Base-by-base conservation (phyloP, 2,888 invertebrate species). In the Platycheirus albimanus region DNA sequence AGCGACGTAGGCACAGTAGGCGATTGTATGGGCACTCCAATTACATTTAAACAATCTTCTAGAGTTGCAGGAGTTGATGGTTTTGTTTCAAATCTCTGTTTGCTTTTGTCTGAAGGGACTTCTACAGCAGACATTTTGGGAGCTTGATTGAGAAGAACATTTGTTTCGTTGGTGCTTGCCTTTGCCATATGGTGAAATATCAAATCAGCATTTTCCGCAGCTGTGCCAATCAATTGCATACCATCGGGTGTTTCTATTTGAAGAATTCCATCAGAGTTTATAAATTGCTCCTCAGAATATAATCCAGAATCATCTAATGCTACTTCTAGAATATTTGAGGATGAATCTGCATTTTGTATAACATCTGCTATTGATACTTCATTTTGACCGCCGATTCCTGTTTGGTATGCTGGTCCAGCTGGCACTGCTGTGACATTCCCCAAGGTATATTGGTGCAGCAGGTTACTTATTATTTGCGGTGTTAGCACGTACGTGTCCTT, bases 91-190 rank as follows among this genome's bases (percentile, higher is more conserved):
- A 71, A 66, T 19, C 76, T 80, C 2, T 64, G 30, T 47, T 80
- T 69, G 52, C 76, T 86, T 24, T 81, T 90, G 81, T 91, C 94
- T 38, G 92, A 92, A 4, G 95, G 95, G 20, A 94, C 93, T 89
- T 96, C 96, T 24, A 95, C 90, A 0, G 96, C 87, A 1, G 96
- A 95, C 96, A 96, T 96, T 64, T 96, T 96, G 0, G 96, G 94
- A 1, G 94, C 95, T 89, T 94, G 95, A 87, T 95, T 93, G 13
- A 96, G 91, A 10, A 94, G 93, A 3, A 95, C 92, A 85, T 95
- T 96, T 0, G 96, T 96, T 89, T 96, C 96, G 3, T 94, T 93
- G 0, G 95, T 95, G 84, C 94, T 93, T 72, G 88, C 63, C 1
- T 88, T 88, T 19, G 88, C 88, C 28, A 89, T 86, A 19, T 87